Percentiles rank a stretch among this genome's conserved stretches.
These are phyloP conservation scores for Chauna torquata DNA, from an alignment of 2,113 vertebrate species.

Conservation along the genomic window DNA sequence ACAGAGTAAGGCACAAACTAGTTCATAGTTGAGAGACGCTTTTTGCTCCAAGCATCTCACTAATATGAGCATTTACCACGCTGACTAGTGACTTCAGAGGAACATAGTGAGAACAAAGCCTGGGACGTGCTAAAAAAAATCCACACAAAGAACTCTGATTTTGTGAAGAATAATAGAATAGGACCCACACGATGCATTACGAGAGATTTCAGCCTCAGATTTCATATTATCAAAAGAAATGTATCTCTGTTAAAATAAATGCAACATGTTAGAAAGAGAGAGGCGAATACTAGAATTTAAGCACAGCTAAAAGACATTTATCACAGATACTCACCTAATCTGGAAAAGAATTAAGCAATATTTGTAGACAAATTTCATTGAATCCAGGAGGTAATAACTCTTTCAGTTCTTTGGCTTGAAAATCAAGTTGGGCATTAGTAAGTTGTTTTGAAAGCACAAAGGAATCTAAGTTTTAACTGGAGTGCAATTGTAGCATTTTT, in stretches of 20 bases:
- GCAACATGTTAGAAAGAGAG: neutral
- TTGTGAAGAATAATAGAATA: neutral
- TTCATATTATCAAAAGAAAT: neutral
- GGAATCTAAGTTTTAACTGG: neutral
- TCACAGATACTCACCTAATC: neutral
- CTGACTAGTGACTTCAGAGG: neutral
- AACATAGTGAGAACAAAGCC: neutral
- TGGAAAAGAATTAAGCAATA: neutral
- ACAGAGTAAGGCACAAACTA: neutral
- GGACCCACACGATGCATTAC: neutral
- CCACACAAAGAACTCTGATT: neutral
- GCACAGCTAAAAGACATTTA: neutral
- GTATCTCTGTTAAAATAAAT: neutral
- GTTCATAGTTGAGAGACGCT: neutral
- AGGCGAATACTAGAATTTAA: neutral
- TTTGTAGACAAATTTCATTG: neutral
- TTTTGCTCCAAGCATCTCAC: neutral
- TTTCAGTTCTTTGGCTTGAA: neutral
- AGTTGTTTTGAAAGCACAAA: constrained; percentile 5
- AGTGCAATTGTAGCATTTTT: neutral
- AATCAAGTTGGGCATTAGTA: neutral
- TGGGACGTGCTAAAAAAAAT: neutral
- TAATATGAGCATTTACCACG: neutral
- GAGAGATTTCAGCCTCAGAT: neutral
- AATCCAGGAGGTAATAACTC: neutral